These are phyloP conservation scores for Amniataba percoides DNA, from an alignment of 2,797 vertebrate species.

Conservation along the genomic window DNA sequence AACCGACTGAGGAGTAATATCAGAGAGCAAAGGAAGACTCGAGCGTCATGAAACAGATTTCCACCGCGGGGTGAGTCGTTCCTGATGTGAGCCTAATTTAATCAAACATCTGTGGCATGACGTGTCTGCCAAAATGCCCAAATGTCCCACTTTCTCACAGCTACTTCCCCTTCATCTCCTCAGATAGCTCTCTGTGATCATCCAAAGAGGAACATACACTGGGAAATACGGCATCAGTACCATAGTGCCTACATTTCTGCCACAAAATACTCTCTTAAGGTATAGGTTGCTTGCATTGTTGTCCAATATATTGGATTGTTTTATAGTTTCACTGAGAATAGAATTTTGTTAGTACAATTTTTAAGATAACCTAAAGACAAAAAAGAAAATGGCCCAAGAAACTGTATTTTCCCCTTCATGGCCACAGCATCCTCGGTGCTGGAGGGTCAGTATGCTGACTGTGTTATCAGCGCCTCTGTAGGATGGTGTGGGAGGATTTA, in stretches of 20 bases:
- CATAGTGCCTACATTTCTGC: background rate
- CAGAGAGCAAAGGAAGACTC: background rate
- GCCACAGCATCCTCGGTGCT: background rate
- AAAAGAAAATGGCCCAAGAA: background rate
- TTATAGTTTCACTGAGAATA: background rate
- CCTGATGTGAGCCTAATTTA: constrained; percentile 1
- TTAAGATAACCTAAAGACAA: background rate
- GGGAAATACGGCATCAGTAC: background rate
- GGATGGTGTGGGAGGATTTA: background rate
- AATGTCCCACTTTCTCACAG: constrained; percentile 4
- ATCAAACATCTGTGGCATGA: constrained; percentile 30
- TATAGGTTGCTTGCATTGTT: background rate
- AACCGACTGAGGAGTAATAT: constrained; percentile 6
- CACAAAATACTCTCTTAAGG: background rate
- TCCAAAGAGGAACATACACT: background rate
- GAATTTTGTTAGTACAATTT: background rate
- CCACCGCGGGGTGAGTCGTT: background rate
- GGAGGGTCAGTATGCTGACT: background rate
- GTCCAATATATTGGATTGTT: background rate
- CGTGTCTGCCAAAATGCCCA: background rate
- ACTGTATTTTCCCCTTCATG: background rate
- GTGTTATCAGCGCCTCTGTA: background rate
- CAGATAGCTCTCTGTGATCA: background rate
- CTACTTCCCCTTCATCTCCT: constrained; percentile 9
- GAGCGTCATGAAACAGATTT: background rate